These are phyloP conservation scores for Drosophila littoralis DNA, from an alignment of 1,140 invertebrate genomes.

Conservation along the genomic window DNA sequence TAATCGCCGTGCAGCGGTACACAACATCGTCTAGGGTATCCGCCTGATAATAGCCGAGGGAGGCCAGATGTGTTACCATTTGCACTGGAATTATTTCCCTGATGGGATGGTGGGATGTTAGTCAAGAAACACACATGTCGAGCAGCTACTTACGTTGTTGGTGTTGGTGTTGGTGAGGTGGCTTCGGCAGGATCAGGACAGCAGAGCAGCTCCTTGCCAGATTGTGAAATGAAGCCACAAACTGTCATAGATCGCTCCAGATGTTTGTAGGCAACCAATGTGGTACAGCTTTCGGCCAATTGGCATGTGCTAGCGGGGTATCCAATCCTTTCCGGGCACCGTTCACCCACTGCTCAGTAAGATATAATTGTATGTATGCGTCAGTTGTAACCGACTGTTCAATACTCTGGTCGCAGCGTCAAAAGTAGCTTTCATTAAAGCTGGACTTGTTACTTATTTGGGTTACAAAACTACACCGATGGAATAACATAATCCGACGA, in stretches of 20 bases:
- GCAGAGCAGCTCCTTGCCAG: not conserved
- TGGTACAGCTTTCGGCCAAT: not conserved
- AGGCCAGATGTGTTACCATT: not conserved
- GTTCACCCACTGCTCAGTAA: not conserved
- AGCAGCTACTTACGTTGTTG: not conserved
- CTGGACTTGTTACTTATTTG: too few species aligned
- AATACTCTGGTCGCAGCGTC: too few species aligned
- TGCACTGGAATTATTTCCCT: not conserved
- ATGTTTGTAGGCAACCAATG: not conserved
- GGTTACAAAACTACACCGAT: too few species aligned
- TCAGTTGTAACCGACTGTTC: too few species aligned
- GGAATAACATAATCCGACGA: too few species aligned
- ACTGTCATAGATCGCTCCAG: not conserved
- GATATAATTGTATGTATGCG: not conserved
- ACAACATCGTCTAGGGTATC: not conserved
- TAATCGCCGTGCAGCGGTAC: slow-evolving; percentile 13
- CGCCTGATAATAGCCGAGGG: not conserved
- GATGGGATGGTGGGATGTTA: not conserved
- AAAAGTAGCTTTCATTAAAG: too few species aligned
- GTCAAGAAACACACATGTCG: not conserved
- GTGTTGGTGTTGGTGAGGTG: not conserved
- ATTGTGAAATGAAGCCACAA: not conserved
- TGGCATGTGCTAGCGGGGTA: not conserved
- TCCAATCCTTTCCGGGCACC: not conserved
- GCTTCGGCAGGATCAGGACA: not conserved